Evolutionary conservation across 2,797 vertebrate species (phyloP).

Genomic region (Pogoniulus pusillus): DNA sequence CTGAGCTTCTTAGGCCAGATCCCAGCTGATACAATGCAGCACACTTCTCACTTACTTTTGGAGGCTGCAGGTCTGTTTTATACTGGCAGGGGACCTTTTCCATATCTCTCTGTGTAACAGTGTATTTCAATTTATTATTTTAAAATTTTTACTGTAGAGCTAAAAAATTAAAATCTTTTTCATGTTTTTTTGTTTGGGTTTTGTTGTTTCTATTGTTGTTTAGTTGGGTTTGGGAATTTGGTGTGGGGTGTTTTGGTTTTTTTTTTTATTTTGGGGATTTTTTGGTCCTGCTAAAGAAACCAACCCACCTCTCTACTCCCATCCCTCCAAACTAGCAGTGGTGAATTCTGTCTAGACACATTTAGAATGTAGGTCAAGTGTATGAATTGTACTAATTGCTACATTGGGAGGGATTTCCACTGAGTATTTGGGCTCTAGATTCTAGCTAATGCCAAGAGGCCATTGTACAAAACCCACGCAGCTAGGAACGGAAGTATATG

Average conservation of each 20-base stretch:
- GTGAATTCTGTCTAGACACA: constrained; percentile 44
- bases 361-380: constrained; percentile 59
- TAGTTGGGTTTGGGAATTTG: too few relatives aligned
- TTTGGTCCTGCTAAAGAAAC: not conserved
- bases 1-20: constrained; percentile 17
- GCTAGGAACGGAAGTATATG: constrained; percentile 18
- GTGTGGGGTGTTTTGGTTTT: not conserved
- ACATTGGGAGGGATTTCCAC: constrained; percentile 52
- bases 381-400: constrained; percentile 56
- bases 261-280: too few relatives aligned
- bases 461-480: constrained; percentile 29
- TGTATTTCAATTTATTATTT: not conserved
- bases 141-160: not conserved
- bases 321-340: not conserved
- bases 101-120: not conserved
- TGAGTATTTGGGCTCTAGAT: constrained; percentile 64
- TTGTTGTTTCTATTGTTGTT: not conserved
- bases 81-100: not conserved
- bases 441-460: constrained; percentile 51
- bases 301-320: not conserved
- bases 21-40: not conserved
- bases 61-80: constrained; percentile 1
- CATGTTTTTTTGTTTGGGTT: too few relatives aligned
- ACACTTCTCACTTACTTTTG: not conserved
- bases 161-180: not conserved